phyloP scores from a whole-genome alignment of 2,888 invertebrate genomes.

The Lochmaea capreae region DNA sequence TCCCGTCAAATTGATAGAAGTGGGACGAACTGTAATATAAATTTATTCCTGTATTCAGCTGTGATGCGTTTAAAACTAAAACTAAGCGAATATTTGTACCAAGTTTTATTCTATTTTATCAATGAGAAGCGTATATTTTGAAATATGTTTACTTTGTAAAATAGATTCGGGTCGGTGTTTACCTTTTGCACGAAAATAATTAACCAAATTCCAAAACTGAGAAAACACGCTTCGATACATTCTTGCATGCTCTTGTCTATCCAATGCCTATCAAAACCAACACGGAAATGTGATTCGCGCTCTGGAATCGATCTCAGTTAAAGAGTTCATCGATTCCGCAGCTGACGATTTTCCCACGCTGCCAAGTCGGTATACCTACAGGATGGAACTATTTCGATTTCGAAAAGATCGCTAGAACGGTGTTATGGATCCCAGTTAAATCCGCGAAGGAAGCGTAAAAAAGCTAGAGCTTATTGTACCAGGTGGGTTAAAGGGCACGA shows the following conservation, averaged over 20 bases:
- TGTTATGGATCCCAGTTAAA: not conserved
- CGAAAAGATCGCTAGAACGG: not conserved
- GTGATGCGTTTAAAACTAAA: too few relatives aligned
- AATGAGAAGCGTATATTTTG: not conserved
- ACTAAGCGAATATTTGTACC: constrained; percentile 21
- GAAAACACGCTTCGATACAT: constrained; percentile 7
- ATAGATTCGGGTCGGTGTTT: not conserved
- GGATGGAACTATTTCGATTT: constrained; percentile 1
- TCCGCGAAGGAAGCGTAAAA: too few relatives aligned
- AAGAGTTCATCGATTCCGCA: constrained; percentile 24
- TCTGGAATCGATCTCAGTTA: constrained; percentile 9
- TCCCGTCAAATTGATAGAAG: constrained; percentile 80
- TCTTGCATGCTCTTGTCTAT: constrained; percentile 4
- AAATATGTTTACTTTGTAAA: constrained; percentile 6
- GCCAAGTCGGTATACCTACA: constrained; percentile 9
- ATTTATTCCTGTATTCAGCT: constrained; percentile 26
- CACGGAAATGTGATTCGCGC: constrained; percentile 12
- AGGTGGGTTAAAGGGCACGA: too few relatives aligned
- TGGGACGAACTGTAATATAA: constrained; percentile 80
- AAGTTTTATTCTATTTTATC: not conserved
- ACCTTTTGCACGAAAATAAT: constrained; percentile 3
- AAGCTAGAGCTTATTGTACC: too few relatives aligned
- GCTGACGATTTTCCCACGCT: constrained; percentile 25
- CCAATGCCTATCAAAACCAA: constrained; percentile 15
- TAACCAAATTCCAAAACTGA: constrained; percentile 7